These are phyloP conservation scores for Schrankia costaestrigalis DNA, from an alignment of 2,888 invertebrate species.

Conservation along the genomic window DNA sequence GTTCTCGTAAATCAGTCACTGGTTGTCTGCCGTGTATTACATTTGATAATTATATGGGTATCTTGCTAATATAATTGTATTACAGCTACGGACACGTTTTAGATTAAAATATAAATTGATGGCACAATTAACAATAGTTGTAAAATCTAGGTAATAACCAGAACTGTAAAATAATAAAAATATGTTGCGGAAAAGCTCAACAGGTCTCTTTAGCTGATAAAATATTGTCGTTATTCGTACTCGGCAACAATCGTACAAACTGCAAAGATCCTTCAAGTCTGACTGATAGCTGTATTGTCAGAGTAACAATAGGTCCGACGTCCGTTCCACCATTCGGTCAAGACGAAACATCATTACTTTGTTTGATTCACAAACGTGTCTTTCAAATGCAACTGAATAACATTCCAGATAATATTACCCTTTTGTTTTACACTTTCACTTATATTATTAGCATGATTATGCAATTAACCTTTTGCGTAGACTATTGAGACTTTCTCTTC, in stretches of 20 bases:
- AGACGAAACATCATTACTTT: conserved; percentile 31
- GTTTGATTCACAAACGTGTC: conserved; percentile 28
- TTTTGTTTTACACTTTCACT: conserved; percentile 26
- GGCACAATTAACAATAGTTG: too few relatives aligned
- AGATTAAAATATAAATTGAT: too few relatives aligned
- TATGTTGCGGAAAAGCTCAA: too few relatives aligned
- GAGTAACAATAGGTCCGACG: conserved; percentile 43
- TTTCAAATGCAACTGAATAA: conserved; percentile 24
- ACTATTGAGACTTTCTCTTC: too few relatives aligned
- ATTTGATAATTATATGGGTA: too few relatives aligned
- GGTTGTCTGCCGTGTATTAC: neutral
- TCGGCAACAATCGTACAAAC: conserved; percentile 30
- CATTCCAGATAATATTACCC: conserved; percentile 39
- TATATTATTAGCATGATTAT: conserved; percentile 8
- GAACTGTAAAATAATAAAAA: too few relatives aligned
- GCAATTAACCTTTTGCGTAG: too few relatives aligned
- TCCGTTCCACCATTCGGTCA: conserved; percentile 34
- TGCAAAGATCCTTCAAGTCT: conserved; percentile 35
- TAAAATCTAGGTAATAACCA: too few relatives aligned
- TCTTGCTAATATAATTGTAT: too few relatives aligned
- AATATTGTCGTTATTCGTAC: too few relatives aligned
- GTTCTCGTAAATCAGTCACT: conserved; percentile 1
- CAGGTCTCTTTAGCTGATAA: too few relatives aligned
- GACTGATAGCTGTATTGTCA: conserved; percentile 52
- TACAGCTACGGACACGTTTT: too few relatives aligned